phyloP scores from a whole-genome alignment of 2,113 vertebrate genomes.

The Clarias batrachus region DNA sequence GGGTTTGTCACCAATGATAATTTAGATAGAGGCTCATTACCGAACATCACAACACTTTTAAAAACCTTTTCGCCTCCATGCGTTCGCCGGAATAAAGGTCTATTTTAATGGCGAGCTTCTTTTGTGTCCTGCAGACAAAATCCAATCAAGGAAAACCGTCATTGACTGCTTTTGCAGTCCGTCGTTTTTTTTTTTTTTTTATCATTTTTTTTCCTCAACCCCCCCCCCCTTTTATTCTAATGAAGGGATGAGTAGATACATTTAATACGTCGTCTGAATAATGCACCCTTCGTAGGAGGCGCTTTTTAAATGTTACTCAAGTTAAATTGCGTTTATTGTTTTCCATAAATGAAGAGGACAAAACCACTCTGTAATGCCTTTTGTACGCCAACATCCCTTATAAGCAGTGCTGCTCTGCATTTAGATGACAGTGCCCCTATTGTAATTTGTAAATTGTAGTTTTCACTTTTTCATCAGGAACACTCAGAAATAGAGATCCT shows the following conservation, averaged over 20 bases:
- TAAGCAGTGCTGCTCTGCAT: conserved; percentile 47
- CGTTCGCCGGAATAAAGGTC: conserved; percentile 86
- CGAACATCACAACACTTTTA: conserved; percentile 99
- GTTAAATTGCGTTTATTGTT: conserved; percentile 84
- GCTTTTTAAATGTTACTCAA: conserved; percentile 79
- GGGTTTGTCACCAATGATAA: conserved; percentile 99
- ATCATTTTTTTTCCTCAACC: no score
- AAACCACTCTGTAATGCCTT: conserved; percentile 64
- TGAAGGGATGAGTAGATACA: conserved; percentile 92
- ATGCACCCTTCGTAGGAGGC: conserved; percentile 82
- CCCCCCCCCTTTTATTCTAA: conserved; percentile 71
- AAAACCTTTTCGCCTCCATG: conserved; percentile 88
- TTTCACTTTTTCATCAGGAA: conserved; percentile 32
- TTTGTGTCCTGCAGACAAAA: conserved; percentile 97
- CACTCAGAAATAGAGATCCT: background rate
- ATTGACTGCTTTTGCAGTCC: conserved; percentile 94
- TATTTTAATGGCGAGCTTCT: conserved; percentile 96
- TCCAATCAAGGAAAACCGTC: conserved; percentile 92
- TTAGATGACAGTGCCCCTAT: conserved; percentile 43
- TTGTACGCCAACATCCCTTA: conserved; percentile 64
- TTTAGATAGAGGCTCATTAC: conserved; percentile 99
- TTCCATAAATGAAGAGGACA: conserved; percentile 81
- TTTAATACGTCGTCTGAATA: conserved; percentile 84
- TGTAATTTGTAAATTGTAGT: conserved; percentile 41
- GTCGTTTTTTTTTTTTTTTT: conserved; percentile 69